A percentile compares a stretch with the other conserved stretches of the same genome.
These are phyloP conservation scores for Thereuonema tuberculata DNA, from an alignment of 1,140 invertebrate genomes.

Conservation along the genomic window DNA sequence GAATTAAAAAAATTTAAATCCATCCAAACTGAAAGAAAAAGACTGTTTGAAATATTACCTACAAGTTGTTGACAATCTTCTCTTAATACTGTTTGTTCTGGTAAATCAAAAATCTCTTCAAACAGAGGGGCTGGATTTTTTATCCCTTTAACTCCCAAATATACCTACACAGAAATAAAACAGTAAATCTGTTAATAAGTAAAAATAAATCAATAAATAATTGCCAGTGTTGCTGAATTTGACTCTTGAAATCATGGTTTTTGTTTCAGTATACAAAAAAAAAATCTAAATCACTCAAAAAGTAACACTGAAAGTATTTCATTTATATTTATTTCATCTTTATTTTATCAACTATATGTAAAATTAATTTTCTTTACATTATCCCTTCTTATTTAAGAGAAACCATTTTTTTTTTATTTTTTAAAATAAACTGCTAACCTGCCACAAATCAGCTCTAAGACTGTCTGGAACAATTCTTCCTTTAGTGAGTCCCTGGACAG, in stretches of 20 bases:
- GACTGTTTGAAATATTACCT: constrained; percentile 36
- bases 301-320: background rate
- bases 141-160: constrained; percentile 66
- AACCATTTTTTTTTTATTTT: constrained; percentile 6
- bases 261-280: background rate
- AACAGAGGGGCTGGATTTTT: constrained; percentile 68
- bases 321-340: background rate
- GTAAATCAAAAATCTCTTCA: constrained; percentile 91
- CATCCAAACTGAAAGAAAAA: background rate
- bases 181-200: background rate
- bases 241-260: too few species aligned
- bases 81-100: constrained; percentile 74
- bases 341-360: background rate
- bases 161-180: constrained; percentile 52
- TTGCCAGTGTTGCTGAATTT: background rate
- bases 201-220: background rate
- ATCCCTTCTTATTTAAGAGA: too few species aligned
- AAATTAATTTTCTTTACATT: too few species aligned
- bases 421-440: background rate
- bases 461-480: background rate
- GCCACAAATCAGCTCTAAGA: background rate
- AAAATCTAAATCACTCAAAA: background rate
- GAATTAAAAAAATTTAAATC: background rate
- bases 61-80: constrained; percentile 84
- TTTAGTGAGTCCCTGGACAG: background rate